phyloP scores from a whole-genome alignment of 2,888 invertebrate genomes.

The Folsomia manolachei region DNA sequence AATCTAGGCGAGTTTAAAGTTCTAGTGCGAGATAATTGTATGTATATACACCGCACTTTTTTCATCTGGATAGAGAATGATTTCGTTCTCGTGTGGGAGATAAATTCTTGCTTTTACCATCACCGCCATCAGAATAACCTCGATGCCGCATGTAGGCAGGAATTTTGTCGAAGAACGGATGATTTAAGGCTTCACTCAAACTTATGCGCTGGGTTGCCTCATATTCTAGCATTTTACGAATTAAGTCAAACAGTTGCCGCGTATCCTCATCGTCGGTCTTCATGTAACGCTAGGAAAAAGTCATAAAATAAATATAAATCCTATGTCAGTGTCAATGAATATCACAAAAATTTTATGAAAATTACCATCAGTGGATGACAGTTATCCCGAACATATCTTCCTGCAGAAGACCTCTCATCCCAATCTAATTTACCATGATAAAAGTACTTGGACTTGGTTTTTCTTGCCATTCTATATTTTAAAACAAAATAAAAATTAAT shows the following conservation, averaged over 20 bases:
- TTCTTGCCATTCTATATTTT: constrained; percentile 70
- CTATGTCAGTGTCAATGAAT: constrained; percentile 2
- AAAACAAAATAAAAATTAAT: constrained; percentile 6
- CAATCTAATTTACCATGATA: constrained; percentile 96
- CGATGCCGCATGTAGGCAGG: constrained; percentile 70
- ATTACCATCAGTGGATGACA: constrained; percentile 91
- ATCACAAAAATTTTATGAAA: constrained; percentile 42
- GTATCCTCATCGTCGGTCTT: constrained; percentile 74
- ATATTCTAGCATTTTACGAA: constrained; percentile 94
- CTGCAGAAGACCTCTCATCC: constrained; percentile 95
- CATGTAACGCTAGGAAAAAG: constrained; percentile 49
- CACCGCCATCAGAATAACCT: constrained; percentile 35
- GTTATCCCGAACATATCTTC: constrained; percentile 95
- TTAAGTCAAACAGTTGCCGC: constrained; percentile 87
- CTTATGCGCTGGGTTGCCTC: constrained; percentile 88
- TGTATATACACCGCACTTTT: constrained; percentile 6
- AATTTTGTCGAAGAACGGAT: constrained; percentile 89
- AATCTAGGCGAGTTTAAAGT: not conserved
- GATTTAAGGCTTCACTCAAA: constrained; percentile 80
- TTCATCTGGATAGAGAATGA: constrained; percentile 71
- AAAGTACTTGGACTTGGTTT: constrained; percentile 96
- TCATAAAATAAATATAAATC: not conserved
- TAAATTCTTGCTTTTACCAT: constrained; percentile 54
- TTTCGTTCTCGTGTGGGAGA: constrained; percentile 64
- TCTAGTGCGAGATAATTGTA: not conserved